Evolutionary conservation across 2,888 invertebrate species (phyloP).

Genomic region (Drosophila gaucha): DNA sequence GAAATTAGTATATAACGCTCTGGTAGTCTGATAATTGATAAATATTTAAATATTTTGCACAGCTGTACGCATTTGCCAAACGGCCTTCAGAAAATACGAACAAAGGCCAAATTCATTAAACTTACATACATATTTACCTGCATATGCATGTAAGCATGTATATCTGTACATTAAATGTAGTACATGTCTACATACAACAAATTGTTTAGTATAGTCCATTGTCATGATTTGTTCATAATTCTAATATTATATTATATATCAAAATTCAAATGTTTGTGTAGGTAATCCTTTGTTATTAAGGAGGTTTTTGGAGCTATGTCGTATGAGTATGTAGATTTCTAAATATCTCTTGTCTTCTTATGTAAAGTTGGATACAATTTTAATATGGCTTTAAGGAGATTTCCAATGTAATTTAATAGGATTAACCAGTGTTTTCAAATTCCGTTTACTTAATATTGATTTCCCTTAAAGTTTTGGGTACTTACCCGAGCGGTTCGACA

Average conservation of each 20-base stretch:
- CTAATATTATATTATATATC: too few species aligned
- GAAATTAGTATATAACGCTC: neutral
- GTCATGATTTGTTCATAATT: too few species aligned
- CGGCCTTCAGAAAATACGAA: conserved; percentile 43
- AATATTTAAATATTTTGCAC: neutral
- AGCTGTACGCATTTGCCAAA: neutral
- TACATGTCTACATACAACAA: too few species aligned
- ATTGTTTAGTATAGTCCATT: too few species aligned
- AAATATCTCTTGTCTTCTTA: too few species aligned
- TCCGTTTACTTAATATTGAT: neutral
- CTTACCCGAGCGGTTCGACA: neutral
- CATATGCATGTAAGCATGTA: neutral
- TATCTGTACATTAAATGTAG: neutral
- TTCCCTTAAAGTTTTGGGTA: conserved; percentile 1
- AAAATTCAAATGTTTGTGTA: too few species aligned
- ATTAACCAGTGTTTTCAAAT: neutral
- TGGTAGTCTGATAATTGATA: neutral
- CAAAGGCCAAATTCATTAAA: conserved; percentile 49
- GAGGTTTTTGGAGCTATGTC: too few species aligned
- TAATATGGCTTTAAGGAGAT: too few species aligned
- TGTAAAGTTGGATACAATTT: too few species aligned
- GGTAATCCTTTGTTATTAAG: too few species aligned
- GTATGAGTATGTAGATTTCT: too few species aligned
- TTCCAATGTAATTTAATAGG: too few species aligned
- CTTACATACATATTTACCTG: neutral